Conservation (phyloP, 2,888 invertebrate genomes). For the Lamellibrachia columna region DNA sequence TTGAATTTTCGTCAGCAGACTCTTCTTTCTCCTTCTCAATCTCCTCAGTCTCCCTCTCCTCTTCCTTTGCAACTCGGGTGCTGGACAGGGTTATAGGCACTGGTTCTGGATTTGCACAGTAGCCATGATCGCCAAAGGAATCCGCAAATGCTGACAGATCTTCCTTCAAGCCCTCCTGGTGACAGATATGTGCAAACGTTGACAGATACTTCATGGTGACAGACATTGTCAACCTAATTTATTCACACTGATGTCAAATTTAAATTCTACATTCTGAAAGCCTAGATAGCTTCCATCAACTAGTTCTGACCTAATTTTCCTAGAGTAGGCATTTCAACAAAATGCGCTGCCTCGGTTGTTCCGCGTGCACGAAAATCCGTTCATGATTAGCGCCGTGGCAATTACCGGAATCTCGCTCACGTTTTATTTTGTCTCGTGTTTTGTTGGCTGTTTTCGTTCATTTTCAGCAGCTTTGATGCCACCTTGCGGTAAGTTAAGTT, state of each 20-base stretch:
- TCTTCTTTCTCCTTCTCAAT: neutral
- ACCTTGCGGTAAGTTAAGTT: too few relatives aligned
- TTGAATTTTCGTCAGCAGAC: neutral
- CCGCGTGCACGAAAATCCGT: too few relatives aligned
- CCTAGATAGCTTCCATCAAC: neutral
- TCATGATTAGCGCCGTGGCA: too few relatives aligned
- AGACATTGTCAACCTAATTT: neutral
- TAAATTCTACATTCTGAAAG: neutral
- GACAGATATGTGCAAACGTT: neutral
- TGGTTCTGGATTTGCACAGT: neutral
- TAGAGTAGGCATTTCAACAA: too few relatives aligned
- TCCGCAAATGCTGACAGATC: slow-evolving; percentile 9
- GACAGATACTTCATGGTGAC: neutral
- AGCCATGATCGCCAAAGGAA: neutral
- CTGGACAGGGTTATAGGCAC: neutral
- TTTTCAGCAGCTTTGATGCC: too few relatives aligned
- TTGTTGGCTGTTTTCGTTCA: too few relatives aligned
- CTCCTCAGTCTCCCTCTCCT: neutral
- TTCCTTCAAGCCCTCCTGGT: neutral
- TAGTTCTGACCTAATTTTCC: too few relatives aligned
- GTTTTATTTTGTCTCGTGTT: too few relatives aligned
- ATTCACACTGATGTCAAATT: neutral
- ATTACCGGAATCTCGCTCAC: too few relatives aligned
- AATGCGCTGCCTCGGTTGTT: too few relatives aligned
- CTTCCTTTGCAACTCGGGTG: neutral